Percentiles rank a stretch among this genome's conserved stretches.
phyloP scores from a whole-genome alignment of 2,888 invertebrate species.

The Conistra vaccinii region DNA sequence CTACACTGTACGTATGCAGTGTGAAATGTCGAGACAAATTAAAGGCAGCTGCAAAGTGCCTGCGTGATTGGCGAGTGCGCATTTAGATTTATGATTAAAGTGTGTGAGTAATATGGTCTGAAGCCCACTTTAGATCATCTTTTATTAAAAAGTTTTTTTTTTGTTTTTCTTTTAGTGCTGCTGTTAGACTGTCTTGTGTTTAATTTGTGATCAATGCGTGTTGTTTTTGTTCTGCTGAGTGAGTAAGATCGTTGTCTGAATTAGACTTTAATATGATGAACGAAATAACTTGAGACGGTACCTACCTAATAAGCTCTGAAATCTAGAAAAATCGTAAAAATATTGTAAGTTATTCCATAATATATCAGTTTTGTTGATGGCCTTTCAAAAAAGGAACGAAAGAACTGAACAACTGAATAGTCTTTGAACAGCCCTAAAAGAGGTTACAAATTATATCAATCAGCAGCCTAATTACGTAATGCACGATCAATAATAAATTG shows the following conservation, averaged over 20 bases:
- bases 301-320: background rate
- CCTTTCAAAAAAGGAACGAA: background rate
- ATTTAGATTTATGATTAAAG: slow-evolving; percentile 84
- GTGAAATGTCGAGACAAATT: slow-evolving; percentile 85
- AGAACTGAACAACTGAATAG: background rate
- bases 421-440: background rate
- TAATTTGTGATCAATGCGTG: slow-evolving; percentile 19
- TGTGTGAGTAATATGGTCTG: slow-evolving; percentile 66
- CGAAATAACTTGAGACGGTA: too few relatives aligned
- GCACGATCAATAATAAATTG: too few relatives aligned
- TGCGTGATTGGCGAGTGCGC: slow-evolving; percentile 83
- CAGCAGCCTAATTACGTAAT: too few relatives aligned
- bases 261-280: background rate
- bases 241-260: background rate
- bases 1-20: slow-evolving; percentile 71
- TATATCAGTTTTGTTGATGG: background rate
- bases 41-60: slow-evolving; percentile 84
- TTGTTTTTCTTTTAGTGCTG: slow-evolving; percentile 26
- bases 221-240: background rate
- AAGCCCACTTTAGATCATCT: slow-evolving; percentile 62
- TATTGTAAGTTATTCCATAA: background rate
- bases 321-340: background rate
- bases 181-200: slow-evolving; percentile 22
- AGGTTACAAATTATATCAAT: background rate
- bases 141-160: slow-evolving; percentile 42